These are phyloP conservation scores for Platypus cylindrus DNA, from an alignment of 2,888 invertebrate species.

Conservation along the genomic window DNA sequence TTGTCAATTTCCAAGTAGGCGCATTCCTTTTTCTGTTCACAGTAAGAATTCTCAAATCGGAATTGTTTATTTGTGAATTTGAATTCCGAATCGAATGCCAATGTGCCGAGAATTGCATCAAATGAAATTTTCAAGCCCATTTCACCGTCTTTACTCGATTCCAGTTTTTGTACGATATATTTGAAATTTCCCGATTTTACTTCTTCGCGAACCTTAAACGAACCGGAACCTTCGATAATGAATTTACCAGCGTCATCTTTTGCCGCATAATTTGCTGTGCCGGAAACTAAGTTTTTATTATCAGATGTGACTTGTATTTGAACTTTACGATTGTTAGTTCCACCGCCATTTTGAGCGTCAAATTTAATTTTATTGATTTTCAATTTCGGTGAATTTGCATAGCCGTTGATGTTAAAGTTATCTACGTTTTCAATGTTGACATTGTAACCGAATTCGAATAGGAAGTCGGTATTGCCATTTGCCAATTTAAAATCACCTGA, in stretches of 20 bases:
- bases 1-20: conserved; percentile 58
- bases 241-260: conserved; percentile 59
- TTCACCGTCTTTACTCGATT: conserved; percentile 49
- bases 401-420: conserved; percentile 47
- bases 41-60: conserved; percentile 56
- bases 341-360: conserved; percentile 47
- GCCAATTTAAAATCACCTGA: conserved; percentile 36
- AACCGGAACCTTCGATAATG: conserved; percentile 64
- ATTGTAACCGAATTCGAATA: conserved; percentile 42
- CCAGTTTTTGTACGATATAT: conserved; percentile 49
- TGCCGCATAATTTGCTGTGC: conserved; percentile 58
- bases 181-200: conserved; percentile 62
- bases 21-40: conserved; percentile 69
- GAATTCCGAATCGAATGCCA: conserved; percentile 56
- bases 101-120: conserved; percentile 55
- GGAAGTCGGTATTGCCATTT: conserved; percentile 32
- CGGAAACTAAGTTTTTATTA: conserved; percentile 50
- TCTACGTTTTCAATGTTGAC: conserved; percentile 47
- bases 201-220: conserved; percentile 54
- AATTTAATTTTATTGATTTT: conserved; percentile 51
- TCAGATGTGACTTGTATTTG: conserved; percentile 50
- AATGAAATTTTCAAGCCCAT: conserved; percentile 53
- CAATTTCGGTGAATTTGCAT: conserved; percentile 50
- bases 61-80: conserved; percentile 62
- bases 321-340: conserved; percentile 47